Evolutionary conservation across 2,797 vertebrate genomes (phyloP).

Genomic region (Podargus strigoides): DNA sequence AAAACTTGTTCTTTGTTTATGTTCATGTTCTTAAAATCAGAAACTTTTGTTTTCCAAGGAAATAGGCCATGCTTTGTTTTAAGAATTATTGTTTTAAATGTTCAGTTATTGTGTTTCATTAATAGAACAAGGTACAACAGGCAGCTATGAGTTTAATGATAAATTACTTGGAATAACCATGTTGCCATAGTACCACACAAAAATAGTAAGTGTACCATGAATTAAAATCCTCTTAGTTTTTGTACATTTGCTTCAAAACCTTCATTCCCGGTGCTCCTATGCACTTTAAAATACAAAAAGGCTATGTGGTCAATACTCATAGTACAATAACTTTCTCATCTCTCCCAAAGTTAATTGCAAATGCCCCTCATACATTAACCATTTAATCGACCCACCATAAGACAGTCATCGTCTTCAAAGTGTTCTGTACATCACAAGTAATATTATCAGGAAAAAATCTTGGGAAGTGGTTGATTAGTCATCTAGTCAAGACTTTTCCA

Average conservation of each 20-base stretch:
- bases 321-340: neutral
- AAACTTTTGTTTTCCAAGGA: neutral
- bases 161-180: constrained; percentile 51
- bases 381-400: neutral
- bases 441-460: neutral
- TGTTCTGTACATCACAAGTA: neutral
- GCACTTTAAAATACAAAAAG: neutral
- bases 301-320: neutral
- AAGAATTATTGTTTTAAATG: neutral
- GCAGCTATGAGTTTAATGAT: constrained; percentile 29
- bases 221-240: neutral
- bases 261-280: neutral
- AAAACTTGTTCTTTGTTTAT: neutral
- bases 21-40: neutral
- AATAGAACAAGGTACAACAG: constrained; percentile 33
- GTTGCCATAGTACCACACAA: constrained; percentile 58
- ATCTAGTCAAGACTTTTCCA: neutral
- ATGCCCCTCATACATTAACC: neutral
- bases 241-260: constrained; percentile 9
- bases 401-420: neutral
- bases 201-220: constrained; percentile 32
- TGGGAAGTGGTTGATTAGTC: neutral
- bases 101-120: constrained; percentile 16
- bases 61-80: neutral
- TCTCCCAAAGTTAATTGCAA: neutral